Percentiles rank a stretch among this genome's conserved stretches.
phyloP scores from a whole-genome alignment of 1,140 invertebrate genomes.

The Lethrus apterus region DNA sequence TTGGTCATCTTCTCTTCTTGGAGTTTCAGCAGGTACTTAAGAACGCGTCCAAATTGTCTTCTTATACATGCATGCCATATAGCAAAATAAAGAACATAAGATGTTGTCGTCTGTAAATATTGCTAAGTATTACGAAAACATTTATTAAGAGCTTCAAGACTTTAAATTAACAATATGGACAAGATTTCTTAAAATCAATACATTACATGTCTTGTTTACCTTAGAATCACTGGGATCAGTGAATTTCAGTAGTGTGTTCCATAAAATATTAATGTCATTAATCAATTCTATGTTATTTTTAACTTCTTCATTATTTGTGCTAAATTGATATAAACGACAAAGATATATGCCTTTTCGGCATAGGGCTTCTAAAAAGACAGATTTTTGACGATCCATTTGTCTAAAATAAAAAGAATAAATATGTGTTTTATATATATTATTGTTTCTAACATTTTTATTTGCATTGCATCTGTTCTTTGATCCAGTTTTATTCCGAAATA shows the following conservation, averaged over 20 bases:
- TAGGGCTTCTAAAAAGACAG: constrained; percentile 67
- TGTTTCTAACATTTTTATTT: constrained; percentile 60
- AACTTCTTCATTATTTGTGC: constrained; percentile 33
- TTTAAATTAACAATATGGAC: neutral
- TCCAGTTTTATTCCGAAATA: constrained; percentile 77
- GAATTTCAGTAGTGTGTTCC: constrained; percentile 68
- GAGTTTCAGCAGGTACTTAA: constrained; percentile 68
- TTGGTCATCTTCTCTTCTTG: constrained; percentile 70
- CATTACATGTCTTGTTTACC: constrained; percentile 46
- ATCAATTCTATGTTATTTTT: too few relatives aligned
- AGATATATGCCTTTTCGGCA: constrained; percentile 67
- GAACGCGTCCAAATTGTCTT: constrained; percentile 69
- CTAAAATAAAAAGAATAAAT: constrained; percentile 29
- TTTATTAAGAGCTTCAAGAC: too few relatives aligned
- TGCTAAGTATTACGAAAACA: too few relatives aligned
- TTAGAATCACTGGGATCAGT: constrained; percentile 70
- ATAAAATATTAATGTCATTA: constrained; percentile 56
- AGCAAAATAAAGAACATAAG: constrained; percentile 62
- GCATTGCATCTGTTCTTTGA: constrained; percentile 62
- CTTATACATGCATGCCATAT: constrained; percentile 73
- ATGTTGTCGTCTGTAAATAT: constrained; percentile 23
- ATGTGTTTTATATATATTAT: neutral
- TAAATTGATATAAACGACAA: constrained; percentile 52
- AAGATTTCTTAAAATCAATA: neutral
- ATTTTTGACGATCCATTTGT: constrained; percentile 76